Percentiles rank a stretch among this genome's conserved stretches.
These are phyloP conservation scores for Sminthurinus aureus DNA, from an alignment of 2,888 invertebrate species.

Conservation along the genomic window DNA sequence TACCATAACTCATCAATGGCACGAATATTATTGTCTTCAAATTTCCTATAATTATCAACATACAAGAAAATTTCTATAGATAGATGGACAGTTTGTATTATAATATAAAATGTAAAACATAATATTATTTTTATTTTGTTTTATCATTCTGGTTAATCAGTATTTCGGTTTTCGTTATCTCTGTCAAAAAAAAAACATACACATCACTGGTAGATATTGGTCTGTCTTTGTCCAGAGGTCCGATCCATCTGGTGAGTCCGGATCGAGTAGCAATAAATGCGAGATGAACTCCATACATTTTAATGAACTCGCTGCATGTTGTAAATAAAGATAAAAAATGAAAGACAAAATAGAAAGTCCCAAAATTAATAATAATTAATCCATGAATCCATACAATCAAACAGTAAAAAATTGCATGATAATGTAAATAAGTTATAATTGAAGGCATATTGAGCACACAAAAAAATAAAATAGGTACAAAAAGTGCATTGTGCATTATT, in stretches of 20 bases:
- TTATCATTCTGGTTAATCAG: too few species aligned
- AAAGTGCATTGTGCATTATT: background rate
- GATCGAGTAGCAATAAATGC: conserved; percentile 91
- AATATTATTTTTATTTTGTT: too few species aligned
- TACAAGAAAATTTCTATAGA: background rate
- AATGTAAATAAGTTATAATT: too few species aligned
- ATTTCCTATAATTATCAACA: conserved; percentile 64
- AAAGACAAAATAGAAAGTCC: background rate
- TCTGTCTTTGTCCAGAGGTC: conserved; percentile 61
- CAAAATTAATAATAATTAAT: background rate
- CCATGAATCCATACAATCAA: too few species aligned
- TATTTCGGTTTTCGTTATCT: too few species aligned
- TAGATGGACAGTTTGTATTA: too few species aligned
- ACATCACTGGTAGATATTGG: conserved; percentile 28
- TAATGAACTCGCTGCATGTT: conserved; percentile 75
- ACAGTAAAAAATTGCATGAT: too few species aligned
- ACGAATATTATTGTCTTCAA: conserved; percentile 76
- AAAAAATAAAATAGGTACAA: too few species aligned
- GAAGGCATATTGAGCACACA: too few species aligned
- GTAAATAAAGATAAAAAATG: background rate
- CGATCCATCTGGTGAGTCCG: conserved; percentile 89
- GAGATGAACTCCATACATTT: conserved; percentile 82
- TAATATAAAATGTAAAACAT: too few species aligned
- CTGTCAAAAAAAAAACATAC: conserved; percentile 23
- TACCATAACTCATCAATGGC: conserved; percentile 92